phyloP scores from a whole-genome alignment of 2,888 invertebrate genomes.

The Sycophila texana region DNA sequence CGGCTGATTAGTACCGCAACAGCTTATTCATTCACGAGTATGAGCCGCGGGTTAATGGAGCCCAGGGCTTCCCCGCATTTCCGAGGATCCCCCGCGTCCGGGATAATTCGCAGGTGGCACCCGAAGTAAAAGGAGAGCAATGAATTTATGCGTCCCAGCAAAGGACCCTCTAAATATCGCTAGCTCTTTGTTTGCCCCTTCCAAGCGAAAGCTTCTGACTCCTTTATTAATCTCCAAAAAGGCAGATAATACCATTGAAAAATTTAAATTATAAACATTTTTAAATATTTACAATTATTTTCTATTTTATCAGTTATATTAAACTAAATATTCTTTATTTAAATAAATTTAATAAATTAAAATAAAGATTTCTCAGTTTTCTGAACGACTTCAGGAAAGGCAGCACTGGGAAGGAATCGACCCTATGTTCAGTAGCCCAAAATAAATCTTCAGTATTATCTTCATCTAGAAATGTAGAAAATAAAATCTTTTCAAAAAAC shows the following conservation, averaged over 20 bases:
- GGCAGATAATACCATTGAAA: too few relatives aligned
- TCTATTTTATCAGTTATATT: background rate
- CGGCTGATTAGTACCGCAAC: conserved; percentile 4
- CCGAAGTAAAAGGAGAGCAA: conserved; percentile 10
- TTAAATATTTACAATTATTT: background rate
- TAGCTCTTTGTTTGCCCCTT: background rate
- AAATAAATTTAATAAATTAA: background rate
- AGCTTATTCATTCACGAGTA: conserved; percentile 7
- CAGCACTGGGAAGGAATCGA: too few relatives aligned
- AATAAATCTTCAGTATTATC: too few relatives aligned
- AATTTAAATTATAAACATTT: background rate
- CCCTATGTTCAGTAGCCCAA: too few relatives aligned
- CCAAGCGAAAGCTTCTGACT: background rate
- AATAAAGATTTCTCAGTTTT: too few relatives aligned
- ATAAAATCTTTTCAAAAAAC: too few relatives aligned
- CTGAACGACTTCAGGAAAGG: too few relatives aligned
- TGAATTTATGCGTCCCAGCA: conserved; percentile 38
- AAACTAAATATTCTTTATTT: background rate
- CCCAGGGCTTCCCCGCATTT: background rate
- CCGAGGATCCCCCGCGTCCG: conserved; percentile 2
- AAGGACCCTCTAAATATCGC: conserved; percentile 33
- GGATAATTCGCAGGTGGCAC: background rate
- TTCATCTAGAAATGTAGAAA: too few relatives aligned
- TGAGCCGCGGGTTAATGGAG: conserved; percentile 21
- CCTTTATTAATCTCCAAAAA: background rate